Base-by-base conservation (phyloP, 1,140 invertebrate genomes). In the Teleopsis dalmanni region DNA sequence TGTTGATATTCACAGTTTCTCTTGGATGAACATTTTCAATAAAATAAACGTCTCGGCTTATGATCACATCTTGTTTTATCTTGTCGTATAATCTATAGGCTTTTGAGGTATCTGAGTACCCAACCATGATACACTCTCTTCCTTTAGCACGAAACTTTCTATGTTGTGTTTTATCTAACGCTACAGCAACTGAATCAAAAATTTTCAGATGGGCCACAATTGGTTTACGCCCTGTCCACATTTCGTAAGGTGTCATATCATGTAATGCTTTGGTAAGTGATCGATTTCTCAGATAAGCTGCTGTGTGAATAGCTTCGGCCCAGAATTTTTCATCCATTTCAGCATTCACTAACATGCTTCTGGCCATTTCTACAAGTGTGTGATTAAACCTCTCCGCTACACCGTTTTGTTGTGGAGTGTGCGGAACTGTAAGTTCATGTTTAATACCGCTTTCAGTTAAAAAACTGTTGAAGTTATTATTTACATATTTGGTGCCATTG, bases 141-240 rank as follows among this genome's bases (percentile, higher is more conserved):
- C 41, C 41, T 19, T 36, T 36, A n/a, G n/a, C n/a, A n/a, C n/a
- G n/a, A n/a, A n/a, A n/a, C n/a, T n/a, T n/a, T n/a, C n/a, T n/a
- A n/a, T n/a, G 65, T 55, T 26, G n/a, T n/a, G n/a, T n/a, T n/a
- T n/a, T 71, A 38, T 73, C 49, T 31, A 67, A 65, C 1, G 63
- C 61, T 42, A 58, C 54, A 6, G 45, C 65, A n/a, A 50, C n/a
- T n/a, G n/a, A n/a, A n/a, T n/a, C n/a, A n/a, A n/a, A n/a, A n/a
- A n/a, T 40, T 40, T 23, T 40, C 14, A 21, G 1, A 23, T 42
- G 23, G 6, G 16, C 23, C 14, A 42, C 19, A 21, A 10, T 37
- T 37, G 18, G 36, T 19, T 5, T 21, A 21, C 23, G 9, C 4
- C 36, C 18, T 4, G 36, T 21, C 36, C 36, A 21, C 18, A 37